Evolutionary conservation across 2,797 vertebrate species (phyloP), one percentile per base, ranked within the genome.

Genomic region (Catostomus latipinnis): DNA sequence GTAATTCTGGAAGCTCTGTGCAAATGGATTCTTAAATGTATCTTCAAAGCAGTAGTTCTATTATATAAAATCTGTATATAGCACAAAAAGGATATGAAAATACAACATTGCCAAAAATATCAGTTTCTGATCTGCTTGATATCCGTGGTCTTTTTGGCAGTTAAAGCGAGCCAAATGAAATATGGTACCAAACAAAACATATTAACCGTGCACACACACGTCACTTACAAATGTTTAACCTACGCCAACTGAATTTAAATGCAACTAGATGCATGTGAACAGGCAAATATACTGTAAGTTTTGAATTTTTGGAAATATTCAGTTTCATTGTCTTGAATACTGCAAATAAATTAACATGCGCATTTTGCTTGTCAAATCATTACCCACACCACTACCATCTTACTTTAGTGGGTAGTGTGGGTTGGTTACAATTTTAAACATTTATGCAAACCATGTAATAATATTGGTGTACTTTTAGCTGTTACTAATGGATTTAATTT

Each of bases 181-280:
- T 60, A 82, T 61, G 65, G 65, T 70, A 65, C 69, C 68, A 65
- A 86, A 91, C 86, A 66, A 71, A 89, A 90, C 93, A 63, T 54
- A 86, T 90, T 52, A 8, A 54, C 56, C 63, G 57, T 22, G 18
- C 56, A 67, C 11, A 58, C 74, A 57, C 52, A 69, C 34, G 14
- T 10, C 12, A 62, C 13, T 43, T 49, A 76, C 57, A 50, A 45
- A 22, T 4, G 54, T 60, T 34, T 68, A 11, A 53, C 63, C 53
- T 57, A 53, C 57, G 49, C 67, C 8, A 48, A 46, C 48, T 70
- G 2, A 71, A 63, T 71, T 71, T 48, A 18, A 54, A 56, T 54
- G n/a, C 10, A 12, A 3, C 43, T 1, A 18, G 48, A 69, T 50
- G 45, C 65, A 76, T 60, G 65, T 43, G 65, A 69, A 60, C 14